Conservation (phyloP, 2,797 vertebrate species). For the Saguinus oedipus region DNA sequence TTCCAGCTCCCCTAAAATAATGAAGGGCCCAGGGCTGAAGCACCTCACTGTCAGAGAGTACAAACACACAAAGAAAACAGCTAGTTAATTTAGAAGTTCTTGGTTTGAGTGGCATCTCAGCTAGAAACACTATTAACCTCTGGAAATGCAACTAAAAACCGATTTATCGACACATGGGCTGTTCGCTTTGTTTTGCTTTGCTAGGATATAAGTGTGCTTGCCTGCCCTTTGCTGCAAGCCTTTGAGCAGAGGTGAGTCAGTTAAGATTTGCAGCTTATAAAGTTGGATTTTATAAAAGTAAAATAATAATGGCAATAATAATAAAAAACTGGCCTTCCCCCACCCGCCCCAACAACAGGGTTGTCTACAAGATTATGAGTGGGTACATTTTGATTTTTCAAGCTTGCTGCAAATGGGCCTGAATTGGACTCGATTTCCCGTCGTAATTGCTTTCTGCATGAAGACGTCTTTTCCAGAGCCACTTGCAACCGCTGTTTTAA, state of each 20-base stretch:
- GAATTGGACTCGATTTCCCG: slow-evolving; percentile 72
- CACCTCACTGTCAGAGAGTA: not conserved
- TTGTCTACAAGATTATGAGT: slow-evolving; percentile 73
- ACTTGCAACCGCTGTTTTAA: slow-evolving; percentile 83
- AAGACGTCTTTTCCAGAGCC: slow-evolving; percentile 80
- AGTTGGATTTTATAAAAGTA: slow-evolving; percentile 15
- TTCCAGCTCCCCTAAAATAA: not conserved
- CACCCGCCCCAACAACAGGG: not conserved
- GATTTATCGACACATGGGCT: not conserved
- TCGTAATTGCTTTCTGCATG: slow-evolving; percentile 80
- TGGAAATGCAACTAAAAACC: not conserved
- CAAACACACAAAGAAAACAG: not conserved
- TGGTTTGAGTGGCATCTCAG: not conserved
- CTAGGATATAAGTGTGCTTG: not conserved
- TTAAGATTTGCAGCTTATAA: slow-evolving; percentile 31
- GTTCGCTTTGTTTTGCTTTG: not conserved
- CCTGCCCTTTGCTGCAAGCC: not conserved
- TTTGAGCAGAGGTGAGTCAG: not conserved
- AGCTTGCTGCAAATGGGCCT: slow-evolving; percentile 74
- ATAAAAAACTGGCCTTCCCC: not conserved
- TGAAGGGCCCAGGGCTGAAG: not conserved
- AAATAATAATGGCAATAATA: slow-evolving; percentile 59
- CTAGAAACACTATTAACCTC: slow-evolving; percentile 38
- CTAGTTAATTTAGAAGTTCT: slow-evolving; percentile 39
- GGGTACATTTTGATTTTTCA: slow-evolving; percentile 79